A percentile compares a stretch with the other conserved stretches of the same genome.
These are phyloP conservation scores for Hecatera dysodea DNA, from an alignment of 2,888 invertebrate genomes.

Conservation along the genomic window DNA sequence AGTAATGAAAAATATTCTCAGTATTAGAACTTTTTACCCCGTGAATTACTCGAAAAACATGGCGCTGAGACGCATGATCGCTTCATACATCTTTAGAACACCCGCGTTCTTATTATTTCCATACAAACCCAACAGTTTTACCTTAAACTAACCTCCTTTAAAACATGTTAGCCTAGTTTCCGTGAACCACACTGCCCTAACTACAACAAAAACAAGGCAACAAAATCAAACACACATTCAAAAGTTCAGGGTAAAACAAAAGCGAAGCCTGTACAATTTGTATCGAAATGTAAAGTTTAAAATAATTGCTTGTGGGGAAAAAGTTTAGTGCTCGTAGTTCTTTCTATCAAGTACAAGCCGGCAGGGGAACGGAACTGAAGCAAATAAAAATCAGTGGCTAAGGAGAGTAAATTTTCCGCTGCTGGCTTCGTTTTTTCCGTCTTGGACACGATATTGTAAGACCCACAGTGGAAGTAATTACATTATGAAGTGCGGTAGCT, in stretches of 20 bases:
- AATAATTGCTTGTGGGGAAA: slow-evolving; percentile 63
- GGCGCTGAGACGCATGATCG: slow-evolving; percentile 5
- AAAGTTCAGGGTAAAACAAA: slow-evolving; percentile 59
- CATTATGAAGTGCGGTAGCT: slow-evolving; percentile 54
- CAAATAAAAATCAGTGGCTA: slow-evolving; percentile 65
- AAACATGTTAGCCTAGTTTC: slow-evolving; percentile 59
- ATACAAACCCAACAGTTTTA: slow-evolving; percentile 35
- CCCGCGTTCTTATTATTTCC: slow-evolving; percentile 38
- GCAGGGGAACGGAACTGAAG: slow-evolving; percentile 50
- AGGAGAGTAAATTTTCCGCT: slow-evolving; percentile 67
- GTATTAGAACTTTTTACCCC: slow-evolving; percentile 2
- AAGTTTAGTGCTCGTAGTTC: slow-evolving; percentile 59
- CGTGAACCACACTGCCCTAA: slow-evolving; percentile 44
- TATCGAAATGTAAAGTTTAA: slow-evolving; percentile 67
- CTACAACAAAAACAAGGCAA: slow-evolving; percentile 55
- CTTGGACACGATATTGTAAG: slow-evolving; percentile 59
- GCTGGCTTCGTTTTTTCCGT: slow-evolving; percentile 53
- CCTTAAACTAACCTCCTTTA: slow-evolving; percentile 49
- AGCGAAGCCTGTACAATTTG: slow-evolving; percentile 53
- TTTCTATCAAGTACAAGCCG: slow-evolving; percentile 58
- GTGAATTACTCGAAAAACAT: slow-evolving; percentile 11
- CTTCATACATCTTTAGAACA: slow-evolving; percentile 17
- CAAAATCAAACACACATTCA: slow-evolving; percentile 61
- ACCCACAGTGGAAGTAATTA: slow-evolving; percentile 58
- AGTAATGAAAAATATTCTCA: slow-evolving; percentile 8